Conservation (phyloP, 1,140 invertebrate species). For the Acyrthosiphon pisum region DNA sequence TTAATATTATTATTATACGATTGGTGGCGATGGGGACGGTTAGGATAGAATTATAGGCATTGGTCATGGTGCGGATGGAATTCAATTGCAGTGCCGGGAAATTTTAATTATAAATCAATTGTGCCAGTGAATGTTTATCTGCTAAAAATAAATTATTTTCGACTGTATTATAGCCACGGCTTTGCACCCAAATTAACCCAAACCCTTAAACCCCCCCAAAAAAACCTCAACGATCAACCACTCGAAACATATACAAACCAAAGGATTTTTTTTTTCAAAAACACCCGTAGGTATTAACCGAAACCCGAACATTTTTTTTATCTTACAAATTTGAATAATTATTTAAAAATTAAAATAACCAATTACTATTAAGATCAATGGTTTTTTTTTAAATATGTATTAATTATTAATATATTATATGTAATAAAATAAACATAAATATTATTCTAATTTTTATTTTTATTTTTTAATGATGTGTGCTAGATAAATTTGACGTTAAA, state of each 20-base stretch:
- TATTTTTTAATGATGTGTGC: too few species aligned
- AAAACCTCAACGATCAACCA: background rate
- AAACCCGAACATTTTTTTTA: background rate
- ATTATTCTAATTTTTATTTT: too few species aligned
- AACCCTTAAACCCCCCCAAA: background rate
- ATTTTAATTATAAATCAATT: background rate
- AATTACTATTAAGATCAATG: too few species aligned
- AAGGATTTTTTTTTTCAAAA: background rate
- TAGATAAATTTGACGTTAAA: too few species aligned
- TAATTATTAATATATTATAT: too few species aligned
- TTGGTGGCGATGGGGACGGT: background rate
- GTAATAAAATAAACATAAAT: too few species aligned
- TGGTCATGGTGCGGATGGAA: background rate
- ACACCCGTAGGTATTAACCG: background rate
- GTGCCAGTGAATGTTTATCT: background rate
- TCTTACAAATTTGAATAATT: too few species aligned
- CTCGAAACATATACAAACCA: background rate
- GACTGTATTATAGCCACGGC: background rate
- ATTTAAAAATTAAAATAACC: too few species aligned
- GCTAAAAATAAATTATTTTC: background rate
- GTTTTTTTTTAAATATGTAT: too few species aligned
- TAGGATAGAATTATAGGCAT: background rate
- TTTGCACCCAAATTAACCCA: background rate
- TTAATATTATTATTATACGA: background rate
- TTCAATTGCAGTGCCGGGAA: background rate